Conservation (phyloP, 1,140 invertebrate genomes). For the Galendromus occidentalis region DNA sequence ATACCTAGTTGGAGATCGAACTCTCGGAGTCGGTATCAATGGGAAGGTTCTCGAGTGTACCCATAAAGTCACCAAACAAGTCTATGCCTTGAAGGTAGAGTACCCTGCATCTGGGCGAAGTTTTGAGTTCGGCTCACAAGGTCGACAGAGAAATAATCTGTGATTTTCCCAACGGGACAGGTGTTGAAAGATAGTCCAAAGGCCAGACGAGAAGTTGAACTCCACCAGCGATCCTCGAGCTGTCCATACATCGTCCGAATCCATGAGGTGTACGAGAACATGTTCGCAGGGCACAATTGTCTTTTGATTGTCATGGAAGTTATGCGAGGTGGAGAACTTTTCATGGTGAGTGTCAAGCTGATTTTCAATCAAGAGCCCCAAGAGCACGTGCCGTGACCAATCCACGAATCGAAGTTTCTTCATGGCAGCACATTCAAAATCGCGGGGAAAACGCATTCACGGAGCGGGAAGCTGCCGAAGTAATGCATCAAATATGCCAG, state of each 20-base stretch:
- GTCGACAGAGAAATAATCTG: slow-evolving; percentile 8
- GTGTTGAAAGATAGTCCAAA: slow-evolving; percentile 75
- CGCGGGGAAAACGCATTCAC: slow-evolving; percentile 78
- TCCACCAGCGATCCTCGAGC: slow-evolving; percentile 76
- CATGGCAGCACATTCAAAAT: slow-evolving; percentile 68
- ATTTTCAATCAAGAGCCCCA: too few relatives aligned
- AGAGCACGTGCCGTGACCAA: too few relatives aligned
- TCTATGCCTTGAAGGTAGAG: slow-evolving; percentile 67
- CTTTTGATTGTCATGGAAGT: slow-evolving; percentile 94
- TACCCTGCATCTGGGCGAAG: not conserved
- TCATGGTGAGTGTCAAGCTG: slow-evolving; percentile 1
- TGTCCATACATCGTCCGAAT: slow-evolving; percentile 82
- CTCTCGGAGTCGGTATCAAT: slow-evolving; percentile 91
- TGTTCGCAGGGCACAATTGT: slow-evolving; percentile 68
- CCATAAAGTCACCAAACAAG: slow-evolving; percentile 42
- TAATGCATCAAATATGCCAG: slow-evolving; percentile 86
- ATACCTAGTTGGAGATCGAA: slow-evolving; percentile 78
- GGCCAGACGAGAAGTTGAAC: slow-evolving; percentile 75
- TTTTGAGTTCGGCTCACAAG: slow-evolving; percentile 9
- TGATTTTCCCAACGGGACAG: slow-evolving; percentile 31
- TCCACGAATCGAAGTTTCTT: too few relatives aligned
- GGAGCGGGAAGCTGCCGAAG: slow-evolving; percentile 68
- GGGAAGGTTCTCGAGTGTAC: slow-evolving; percentile 62
- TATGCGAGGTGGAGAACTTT: slow-evolving; percentile 23
- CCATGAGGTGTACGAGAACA: slow-evolving; percentile 89